Conservation (phyloP, 1,140 invertebrate genomes). For the Panagrolaimus sp. region DNA sequence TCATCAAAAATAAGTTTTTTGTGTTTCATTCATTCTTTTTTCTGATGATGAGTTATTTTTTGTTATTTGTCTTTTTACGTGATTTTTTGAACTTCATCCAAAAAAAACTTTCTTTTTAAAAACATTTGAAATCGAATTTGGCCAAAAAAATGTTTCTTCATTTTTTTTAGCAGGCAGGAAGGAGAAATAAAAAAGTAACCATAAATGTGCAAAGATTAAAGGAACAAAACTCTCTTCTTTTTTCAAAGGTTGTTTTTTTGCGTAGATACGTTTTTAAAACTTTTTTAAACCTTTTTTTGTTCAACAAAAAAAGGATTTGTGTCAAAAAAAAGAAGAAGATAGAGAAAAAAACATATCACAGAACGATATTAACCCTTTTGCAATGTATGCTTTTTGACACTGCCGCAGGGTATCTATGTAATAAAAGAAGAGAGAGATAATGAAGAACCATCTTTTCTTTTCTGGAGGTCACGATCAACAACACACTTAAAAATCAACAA, state of each 20-base stretch:
- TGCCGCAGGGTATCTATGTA: constrained; percentile 8
- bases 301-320: neutral
- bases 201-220: no score
- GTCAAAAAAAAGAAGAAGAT: constrained; percentile 13
- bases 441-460: neutral
- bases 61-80: no score
- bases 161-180: no score
- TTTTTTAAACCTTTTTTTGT: neutral
- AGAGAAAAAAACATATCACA: neutral
- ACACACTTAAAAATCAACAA: neutral
- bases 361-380: neutral
- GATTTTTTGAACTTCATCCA: no score
- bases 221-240: neutral
- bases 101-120: no score
- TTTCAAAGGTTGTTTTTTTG: neutral
- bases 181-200: no score
- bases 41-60: no score
- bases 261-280: neutral
- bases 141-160: no score
- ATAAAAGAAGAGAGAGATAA: constrained; percentile 1
- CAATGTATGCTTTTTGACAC: no score
- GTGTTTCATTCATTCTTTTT: no score
- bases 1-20: no score
- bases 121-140: no score
- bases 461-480: constrained; percentile 17